Base-by-base conservation (phyloP, 2,888 invertebrate genomes). In the Endomychus coccineus region DNA sequence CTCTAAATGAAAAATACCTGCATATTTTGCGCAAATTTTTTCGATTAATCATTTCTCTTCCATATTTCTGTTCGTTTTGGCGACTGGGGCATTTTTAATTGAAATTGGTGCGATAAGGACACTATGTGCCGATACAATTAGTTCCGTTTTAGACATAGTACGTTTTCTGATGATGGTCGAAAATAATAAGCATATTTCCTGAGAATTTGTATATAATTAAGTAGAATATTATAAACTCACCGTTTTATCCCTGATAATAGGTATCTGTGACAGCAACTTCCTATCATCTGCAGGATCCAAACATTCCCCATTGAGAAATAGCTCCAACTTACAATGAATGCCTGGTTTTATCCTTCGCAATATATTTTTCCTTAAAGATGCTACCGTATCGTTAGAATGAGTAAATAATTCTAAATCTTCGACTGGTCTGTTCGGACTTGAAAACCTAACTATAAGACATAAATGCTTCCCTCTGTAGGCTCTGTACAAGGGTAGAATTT, bases 401-500 rank as follows among this genome's bases (percentile, higher is more conserved):
- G 94, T 90, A 61, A 80, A 83, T 41, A 96, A 70, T 62, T 96
- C 95, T 51, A 92, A 74, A 58, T 96, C 95, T 46, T 96, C 95
- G 32, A 86, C 77, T 51, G 87, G 83, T 56, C 89, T 80, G 85
- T 67, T 85, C 80, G 64, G 88, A 84, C 70, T 95, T 82, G 64
- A 64, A 46, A 66, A 64, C 55, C 94, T 75, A 56, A 95, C 83
- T 52, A 87, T 79, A 44, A 95, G 73, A 34, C 83, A 78, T 61
- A 91, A 78, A 61, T 92, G 86, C 66, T 92, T 86, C 37, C 95
- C 95, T 44, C 91, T 78, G 48, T 86, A 87, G 6, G 92, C 89
- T 58, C 94, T 74, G 58, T 85, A 84, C 41, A 95, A 77, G 14
- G 95, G 94, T 54, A 95, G 70, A 55, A 89, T 83, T 58, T 84